Evolutionary conservation across 2,113 vertebrate genomes (phyloP).

Genomic region (Petaurus breviceps): DNA sequence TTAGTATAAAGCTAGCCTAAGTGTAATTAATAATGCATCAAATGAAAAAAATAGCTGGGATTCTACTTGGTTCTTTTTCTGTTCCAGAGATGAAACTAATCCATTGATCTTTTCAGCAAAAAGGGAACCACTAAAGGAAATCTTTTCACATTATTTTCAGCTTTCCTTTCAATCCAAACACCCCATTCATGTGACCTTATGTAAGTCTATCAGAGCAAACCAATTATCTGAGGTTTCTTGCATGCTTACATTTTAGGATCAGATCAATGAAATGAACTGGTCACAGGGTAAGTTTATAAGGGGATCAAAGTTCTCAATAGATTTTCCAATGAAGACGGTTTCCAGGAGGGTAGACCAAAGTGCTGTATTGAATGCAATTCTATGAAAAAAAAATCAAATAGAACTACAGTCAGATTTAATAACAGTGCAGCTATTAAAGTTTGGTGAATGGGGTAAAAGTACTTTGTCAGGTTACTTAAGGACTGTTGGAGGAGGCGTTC

Average conservation of each 20-base stretch:
- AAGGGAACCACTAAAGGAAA: conserved; percentile 43
- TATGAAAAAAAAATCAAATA: conserved; percentile 35
- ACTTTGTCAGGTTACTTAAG: not conserved
- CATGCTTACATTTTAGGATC: conserved; percentile 35
- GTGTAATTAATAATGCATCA: conserved; percentile 29
- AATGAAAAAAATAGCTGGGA: conserved; percentile 14
- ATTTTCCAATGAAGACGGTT: conserved; percentile 47
- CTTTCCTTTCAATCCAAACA: conserved; percentile 29
- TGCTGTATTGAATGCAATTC: conserved; percentile 23
- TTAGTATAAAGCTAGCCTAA: conserved; percentile 1
- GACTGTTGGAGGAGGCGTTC: conserved; percentile 31
- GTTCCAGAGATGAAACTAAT: conserved; percentile 18
- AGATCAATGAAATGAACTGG: conserved; percentile 57
- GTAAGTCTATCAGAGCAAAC: conserved; percentile 47
- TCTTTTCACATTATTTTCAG: conserved; percentile 39
- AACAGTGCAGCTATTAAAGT: conserved; percentile 38
- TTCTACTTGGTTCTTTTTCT: conserved; percentile 15
- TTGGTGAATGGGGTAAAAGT: conserved; percentile 2
- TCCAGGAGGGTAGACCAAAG: conserved; percentile 37
- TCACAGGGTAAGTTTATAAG: conserved; percentile 37
- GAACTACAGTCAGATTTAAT: conserved; percentile 5
- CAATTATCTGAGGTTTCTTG: conserved; percentile 43
- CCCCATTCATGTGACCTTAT: not conserved
- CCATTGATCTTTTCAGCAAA: conserved; percentile 25
- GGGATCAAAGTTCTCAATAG: conserved; percentile 48